Evolutionary conservation across 1,140 invertebrate species (phyloP).

Genomic region (Drosophila sulfurigaster): DNA sequence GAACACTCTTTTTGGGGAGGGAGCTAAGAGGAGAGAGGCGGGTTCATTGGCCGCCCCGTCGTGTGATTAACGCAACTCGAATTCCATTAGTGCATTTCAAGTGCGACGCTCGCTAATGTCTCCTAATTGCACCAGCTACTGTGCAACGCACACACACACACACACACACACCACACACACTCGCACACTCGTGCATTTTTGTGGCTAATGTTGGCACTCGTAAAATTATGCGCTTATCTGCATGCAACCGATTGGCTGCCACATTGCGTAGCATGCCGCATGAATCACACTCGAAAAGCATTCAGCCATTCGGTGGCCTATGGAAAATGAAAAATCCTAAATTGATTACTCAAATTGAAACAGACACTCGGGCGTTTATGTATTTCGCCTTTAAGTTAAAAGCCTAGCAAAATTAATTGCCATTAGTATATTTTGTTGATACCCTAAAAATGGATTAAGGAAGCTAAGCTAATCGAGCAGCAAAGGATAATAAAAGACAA

Average conservation of each 20-base stretch:
- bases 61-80: conserved; percentile 47
- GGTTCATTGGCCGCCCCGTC: conserved; percentile 27
- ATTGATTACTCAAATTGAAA: conserved; percentile 4
- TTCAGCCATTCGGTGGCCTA: conserved; percentile 21
- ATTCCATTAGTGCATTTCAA: conserved; percentile 54
- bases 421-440: too few relatives aligned
- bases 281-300: conserved; percentile 30
- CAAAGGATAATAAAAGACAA: too few relatives aligned
- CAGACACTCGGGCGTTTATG: neutral
- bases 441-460: too few relatives aligned
- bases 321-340: conserved; percentile 22
- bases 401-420: too few relatives aligned
- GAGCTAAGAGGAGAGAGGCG: neutral
- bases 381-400: neutral
- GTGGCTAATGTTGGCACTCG: conserved; percentile 55
- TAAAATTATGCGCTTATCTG: conserved; percentile 53
- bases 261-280: neutral
- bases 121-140: conserved; percentile 41
- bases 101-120: conserved; percentile 43
- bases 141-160: conserved; percentile 12
- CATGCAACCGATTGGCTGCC: conserved; percentile 24
- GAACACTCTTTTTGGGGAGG: conserved; percentile 38
- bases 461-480: too few relatives aligned
- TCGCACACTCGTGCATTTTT: neutral
- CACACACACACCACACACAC: neutral